phyloP scores from a whole-genome alignment of 2,888 invertebrate species.

The Dasypolia templi region DNA sequence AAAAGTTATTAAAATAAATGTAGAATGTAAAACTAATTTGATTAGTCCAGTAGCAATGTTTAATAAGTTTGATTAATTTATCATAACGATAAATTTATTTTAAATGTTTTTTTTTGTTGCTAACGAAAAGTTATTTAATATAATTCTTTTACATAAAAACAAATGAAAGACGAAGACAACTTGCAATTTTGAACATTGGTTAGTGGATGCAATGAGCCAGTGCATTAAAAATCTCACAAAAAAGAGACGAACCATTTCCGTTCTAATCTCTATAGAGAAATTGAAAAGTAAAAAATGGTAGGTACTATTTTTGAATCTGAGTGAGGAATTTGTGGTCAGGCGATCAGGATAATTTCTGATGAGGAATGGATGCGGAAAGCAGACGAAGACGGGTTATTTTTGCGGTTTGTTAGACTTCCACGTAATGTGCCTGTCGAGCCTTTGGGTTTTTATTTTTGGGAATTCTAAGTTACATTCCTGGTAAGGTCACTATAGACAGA shows the following conservation, averaged over 20 bases:
- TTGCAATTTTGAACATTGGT: neutral
- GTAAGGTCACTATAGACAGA: neutral
- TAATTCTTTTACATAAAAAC: neutral
- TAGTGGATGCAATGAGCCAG: neutral
- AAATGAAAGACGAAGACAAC: neutral
- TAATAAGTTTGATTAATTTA: conserved; percentile 14
- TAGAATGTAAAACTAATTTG: conserved; percentile 8
- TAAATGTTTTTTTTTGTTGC: neutral
- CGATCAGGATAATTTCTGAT: neutral
- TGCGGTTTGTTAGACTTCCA: conserved; percentile 4
- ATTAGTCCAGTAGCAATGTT: conserved; percentile 17
- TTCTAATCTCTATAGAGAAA: neutral
- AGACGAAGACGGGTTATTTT: neutral
- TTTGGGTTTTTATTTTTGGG: neutral
- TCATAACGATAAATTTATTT: neutral
- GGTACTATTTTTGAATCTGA: neutral
- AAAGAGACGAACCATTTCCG: conserved; percentile 6
- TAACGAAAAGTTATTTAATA: neutral
- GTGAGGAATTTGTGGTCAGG: neutral
- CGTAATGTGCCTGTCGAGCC: neutral
- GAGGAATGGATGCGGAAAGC: neutral
- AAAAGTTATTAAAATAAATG: conserved; percentile 20
- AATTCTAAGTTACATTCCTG: neutral
- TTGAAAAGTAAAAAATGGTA: neutral
- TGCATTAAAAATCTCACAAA: conserved; percentile 5